Percentiles rank a stretch among this genome's conserved stretches.
Evolutionary conservation across 2,113 vertebrate species (phyloP).

Genomic region (Podarcis raffonei): DNA sequence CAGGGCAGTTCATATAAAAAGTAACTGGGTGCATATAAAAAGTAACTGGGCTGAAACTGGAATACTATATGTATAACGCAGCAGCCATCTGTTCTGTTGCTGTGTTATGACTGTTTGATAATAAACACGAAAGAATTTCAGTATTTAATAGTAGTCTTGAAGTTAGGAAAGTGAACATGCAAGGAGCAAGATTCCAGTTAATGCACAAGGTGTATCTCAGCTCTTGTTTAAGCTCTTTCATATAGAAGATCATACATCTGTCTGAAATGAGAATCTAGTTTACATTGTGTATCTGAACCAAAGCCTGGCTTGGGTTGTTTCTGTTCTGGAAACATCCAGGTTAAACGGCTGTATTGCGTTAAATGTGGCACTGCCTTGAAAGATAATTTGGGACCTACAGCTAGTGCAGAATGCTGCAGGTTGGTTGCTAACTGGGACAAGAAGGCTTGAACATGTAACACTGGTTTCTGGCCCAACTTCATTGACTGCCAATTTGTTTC

Average conservation of each 20-base stretch:
- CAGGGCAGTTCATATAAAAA: no score
- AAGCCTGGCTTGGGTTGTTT: no score
- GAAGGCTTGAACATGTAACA: no score
- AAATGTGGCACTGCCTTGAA: background rate
- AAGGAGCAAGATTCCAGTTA: background rate
- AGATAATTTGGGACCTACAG: background rate
- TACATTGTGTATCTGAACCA: no score
- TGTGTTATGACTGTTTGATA: background rate
- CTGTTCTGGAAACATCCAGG: no score
- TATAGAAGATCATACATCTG: rapidly evolving
- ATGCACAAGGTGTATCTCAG: background rate
- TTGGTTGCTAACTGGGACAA: no score
- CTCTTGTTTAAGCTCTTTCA: background rate
- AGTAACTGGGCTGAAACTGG: background rate
- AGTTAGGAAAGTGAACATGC: background rate
- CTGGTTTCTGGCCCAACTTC: no score
- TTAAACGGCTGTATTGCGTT: background rate
- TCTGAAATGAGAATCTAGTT: background rate
- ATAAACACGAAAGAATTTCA: background rate
- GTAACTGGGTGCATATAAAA: background rate
- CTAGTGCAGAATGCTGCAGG: no score
- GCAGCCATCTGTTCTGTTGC: background rate
- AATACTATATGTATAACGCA: background rate
- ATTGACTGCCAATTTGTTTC: no score
- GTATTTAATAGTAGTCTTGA: background rate